Conservation (phyloP, 2,888 invertebrate genomes). For the Nudaria mundana region DNA sequence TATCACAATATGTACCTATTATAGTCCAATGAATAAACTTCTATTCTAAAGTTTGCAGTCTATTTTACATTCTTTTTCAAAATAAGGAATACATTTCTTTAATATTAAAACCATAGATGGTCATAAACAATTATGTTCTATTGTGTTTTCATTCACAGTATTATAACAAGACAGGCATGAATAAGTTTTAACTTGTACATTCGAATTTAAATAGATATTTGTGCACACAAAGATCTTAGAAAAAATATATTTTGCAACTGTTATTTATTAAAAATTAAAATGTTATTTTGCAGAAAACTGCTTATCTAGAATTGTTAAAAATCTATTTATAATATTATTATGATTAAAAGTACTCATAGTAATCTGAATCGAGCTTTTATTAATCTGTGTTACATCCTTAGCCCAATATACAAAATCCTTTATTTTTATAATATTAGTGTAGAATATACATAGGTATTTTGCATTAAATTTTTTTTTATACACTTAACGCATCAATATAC, state of each 20-base stretch:
- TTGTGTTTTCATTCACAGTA: too few species aligned
- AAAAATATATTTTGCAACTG: neutral
- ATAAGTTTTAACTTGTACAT: too few species aligned
- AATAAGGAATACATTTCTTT: neutral
- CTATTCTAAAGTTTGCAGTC: neutral
- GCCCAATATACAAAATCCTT: too few species aligned
- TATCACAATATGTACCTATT: too few species aligned
- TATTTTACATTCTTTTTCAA: neutral
- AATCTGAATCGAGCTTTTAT: too few species aligned
- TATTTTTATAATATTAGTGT: too few species aligned
- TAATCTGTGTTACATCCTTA: too few species aligned
- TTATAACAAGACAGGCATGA: neutral
- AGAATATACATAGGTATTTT: too few species aligned
- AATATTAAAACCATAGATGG: neutral
- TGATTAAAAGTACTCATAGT: slow-evolving; percentile 84
- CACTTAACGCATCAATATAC: too few species aligned
- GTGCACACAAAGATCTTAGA: neutral
- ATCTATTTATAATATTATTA: slow-evolving; percentile 48
- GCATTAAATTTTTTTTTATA: too few species aligned
- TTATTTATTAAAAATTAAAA: slow-evolving; percentile 12
- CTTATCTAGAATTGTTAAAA: slow-evolving; percentile 25
- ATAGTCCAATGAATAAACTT: neutral
- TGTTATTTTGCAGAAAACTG: slow-evolving; percentile 16
- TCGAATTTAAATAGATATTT: neutral
- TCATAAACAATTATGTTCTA: neutral